Conservation (phyloP, 2,888 invertebrate genomes). For the Conomelus anceps region DNA sequence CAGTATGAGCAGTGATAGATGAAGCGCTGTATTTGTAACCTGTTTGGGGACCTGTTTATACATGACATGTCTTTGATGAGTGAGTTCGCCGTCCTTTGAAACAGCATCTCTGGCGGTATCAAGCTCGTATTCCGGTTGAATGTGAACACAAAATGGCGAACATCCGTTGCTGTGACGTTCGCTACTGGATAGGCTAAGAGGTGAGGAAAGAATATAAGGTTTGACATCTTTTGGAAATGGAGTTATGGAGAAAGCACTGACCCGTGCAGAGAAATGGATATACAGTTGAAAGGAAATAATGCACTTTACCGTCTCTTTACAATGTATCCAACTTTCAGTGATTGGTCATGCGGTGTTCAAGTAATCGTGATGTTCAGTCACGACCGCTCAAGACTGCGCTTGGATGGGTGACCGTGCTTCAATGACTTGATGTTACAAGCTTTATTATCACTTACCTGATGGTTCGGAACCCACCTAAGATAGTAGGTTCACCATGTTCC, state of each 20-base stretch:
- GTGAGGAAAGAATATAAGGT: neutral
- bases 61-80: neutral
- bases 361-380: too few relatives aligned
- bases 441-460: too few relatives aligned
- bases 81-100: neutral
- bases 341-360: too few relatives aligned
- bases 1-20: neutral
- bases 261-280: neutral
- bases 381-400: too few relatives aligned
- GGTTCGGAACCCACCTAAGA: too few relatives aligned
- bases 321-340: neutral
- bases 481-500: too few relatives aligned
- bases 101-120: neutral
- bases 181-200: neutral
- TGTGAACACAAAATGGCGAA: neutral
- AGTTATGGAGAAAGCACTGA: neutral
- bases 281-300: neutral
- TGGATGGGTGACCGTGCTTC: too few relatives aligned
- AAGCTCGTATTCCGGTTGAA: neutral
- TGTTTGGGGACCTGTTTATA: neutral
- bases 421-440: too few relatives aligned
- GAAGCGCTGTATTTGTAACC: neutral
- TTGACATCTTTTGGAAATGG: neutral
- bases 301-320: neutral
- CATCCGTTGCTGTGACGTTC: neutral